Base-by-base conservation (phyloP, 2,797 vertebrate genomes). In the Cryptoblepharus egeriae region DNA sequence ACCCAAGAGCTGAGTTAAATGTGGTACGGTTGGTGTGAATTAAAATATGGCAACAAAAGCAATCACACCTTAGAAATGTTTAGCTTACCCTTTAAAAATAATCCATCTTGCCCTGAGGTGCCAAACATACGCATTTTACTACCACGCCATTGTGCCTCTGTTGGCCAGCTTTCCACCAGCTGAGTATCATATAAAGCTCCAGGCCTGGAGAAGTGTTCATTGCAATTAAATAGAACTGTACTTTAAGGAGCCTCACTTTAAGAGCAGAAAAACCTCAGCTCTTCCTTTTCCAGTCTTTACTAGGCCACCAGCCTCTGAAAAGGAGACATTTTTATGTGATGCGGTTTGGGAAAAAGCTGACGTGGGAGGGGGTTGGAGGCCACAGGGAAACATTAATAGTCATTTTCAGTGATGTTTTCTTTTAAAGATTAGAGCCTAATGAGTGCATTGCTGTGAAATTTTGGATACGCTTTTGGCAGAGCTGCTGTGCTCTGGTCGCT, bases 391-490 rank as follows among this genome's bases (percentile, higher is more conserved):
- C 86, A 68, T 91, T 93, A 91, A 89, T 88, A 85, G 86, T 69
- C 91, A 88, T 91, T 90, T 84, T 87, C 86, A 88, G 85, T 89
- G 88, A 75, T 90, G 90, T 91, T 93, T 92, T 92, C 86, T 90
- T 92, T 92, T 85, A 89, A 86, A 87, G 0, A 42, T 91, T 92
- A 89, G 84, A 87, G 77, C 79, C 89, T 91, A 91, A 93, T 93
- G 92, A 91, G 90, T 89, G 69, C 78, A 75, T 85, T 85, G 89
- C 89, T 91, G 88, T 88, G 92, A 93, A 92, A 89, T 88, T 93
- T 91, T 92, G 90, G 90, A 90, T 91, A 86, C 81, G 89, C 90
- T 91, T 89, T 93, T 92, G 93, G 91, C 88, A 90, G 85, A 85
- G 81, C 75, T 87, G 64, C 0, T 0, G 85, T 85, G 71, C 0